Conservation (phyloP, 2,888 invertebrate species). For the Hetaerina titia region DNA sequence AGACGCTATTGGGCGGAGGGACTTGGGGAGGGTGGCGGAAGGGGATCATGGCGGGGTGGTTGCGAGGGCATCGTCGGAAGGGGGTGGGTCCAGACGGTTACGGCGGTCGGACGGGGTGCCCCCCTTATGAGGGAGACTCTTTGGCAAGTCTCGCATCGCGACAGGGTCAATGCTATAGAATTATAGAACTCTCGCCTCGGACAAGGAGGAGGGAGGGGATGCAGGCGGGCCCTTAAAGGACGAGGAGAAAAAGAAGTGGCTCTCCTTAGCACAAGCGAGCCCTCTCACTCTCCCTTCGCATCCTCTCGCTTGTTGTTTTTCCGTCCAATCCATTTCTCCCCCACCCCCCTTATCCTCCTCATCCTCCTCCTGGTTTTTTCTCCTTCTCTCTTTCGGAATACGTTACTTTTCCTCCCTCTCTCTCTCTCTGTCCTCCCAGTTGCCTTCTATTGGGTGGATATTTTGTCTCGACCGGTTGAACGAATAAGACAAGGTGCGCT, state of each 20-base stretch:
- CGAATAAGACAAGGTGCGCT: not conserved
- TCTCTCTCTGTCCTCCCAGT: slow-evolving; percentile 13
- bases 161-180: not conserved
- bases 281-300: not conserved
- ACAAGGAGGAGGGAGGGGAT: not conserved
- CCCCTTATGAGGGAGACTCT: not conserved
- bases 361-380: not conserved
- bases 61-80: not conserved
- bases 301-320: not conserved
- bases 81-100: not conserved
- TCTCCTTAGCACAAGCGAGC: not conserved
- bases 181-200: not conserved
- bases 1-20: not conserved
- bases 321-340: not conserved
- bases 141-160: not conserved
- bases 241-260: not conserved
- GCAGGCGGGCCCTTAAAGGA: not conserved
- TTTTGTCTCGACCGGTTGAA: slow-evolving; percentile 8
- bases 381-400: not conserved
- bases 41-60: not conserved
- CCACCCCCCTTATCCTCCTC: not conserved
- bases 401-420: not conserved
- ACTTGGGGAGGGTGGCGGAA: not conserved
- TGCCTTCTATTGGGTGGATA: not conserved
- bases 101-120: not conserved